Evolutionary conservation across 2,888 invertebrate genomes (phyloP).

Genomic region (Epirrhoe alternata): DNA sequence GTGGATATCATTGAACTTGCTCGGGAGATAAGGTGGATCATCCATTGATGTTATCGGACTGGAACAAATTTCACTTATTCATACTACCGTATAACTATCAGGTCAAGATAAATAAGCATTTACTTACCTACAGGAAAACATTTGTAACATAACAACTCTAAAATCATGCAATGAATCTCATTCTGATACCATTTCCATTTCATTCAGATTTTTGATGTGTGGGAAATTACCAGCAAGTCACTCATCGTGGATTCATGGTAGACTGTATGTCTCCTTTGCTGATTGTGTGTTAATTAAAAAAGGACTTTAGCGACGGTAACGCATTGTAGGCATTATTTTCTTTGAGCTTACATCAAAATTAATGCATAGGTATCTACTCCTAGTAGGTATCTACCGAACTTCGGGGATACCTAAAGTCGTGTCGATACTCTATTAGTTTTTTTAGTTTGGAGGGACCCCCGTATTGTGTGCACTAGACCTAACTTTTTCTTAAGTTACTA

Average conservation of each 20-base stretch:
- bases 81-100: neutral
- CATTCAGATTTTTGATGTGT: neutral
- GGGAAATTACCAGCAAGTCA: neutral
- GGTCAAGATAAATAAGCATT: neutral
- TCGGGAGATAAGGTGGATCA: constrained; percentile 66
- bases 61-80: constrained; percentile 25
- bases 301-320: constrained; percentile 8
- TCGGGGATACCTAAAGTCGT: too few relatives aligned
- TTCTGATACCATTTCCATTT: neutral
- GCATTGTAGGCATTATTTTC: neutral
- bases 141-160: neutral
- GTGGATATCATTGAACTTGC: constrained; percentile 78
- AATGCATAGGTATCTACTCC: too few relatives aligned
- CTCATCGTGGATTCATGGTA: neutral
- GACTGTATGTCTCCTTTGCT: constrained; percentile 17
- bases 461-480: too few relatives aligned
- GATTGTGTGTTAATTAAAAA: constrained; percentile 2
- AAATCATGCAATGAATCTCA: neutral
- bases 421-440: too few relatives aligned
- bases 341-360: too few relatives aligned
- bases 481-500: too few relatives aligned
- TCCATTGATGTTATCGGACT: constrained; percentile 44
- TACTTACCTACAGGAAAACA: neutral
- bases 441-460: too few relatives aligned
- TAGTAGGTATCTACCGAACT: too few relatives aligned